Evolutionary conservation across 2,797 vertebrate genomes (phyloP), one percentile per base, ranked within the genome.

Genomic region (Brachymystax lenok): DNA sequence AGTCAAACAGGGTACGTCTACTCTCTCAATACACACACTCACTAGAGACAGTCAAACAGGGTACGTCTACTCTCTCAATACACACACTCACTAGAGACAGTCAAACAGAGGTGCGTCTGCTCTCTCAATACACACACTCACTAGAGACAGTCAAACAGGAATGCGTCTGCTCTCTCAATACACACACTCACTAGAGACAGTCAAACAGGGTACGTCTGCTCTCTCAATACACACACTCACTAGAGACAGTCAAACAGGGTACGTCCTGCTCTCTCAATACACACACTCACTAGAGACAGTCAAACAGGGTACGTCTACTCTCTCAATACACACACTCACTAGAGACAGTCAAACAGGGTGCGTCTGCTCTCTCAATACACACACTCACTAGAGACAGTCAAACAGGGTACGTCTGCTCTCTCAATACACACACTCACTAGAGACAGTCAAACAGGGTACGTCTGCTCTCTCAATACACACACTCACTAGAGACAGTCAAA

Each of bases 191-290:
- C 24, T 40, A 40, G 35, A 40, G 35, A 40, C 4, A 4, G 94
- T 98, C 68, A 97, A 96, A 86, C 97, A 99, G 96, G 97, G 97
- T 94, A 52, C 24, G 27, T 14, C 12, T 33, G 33, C 28, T 12
- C 40, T 12, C 40, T 12, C 40, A 46, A 74, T 30, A 61, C 35
- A 35, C 70, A 69, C 50, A 21, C 40, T 69, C 63, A 76, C 24
- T 40, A 40, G 35, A 40, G 35, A 40, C 4, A 4, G 94, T 98
- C 68, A 97, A 96, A 86, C 97, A 99, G 96, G 97, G 97, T 94
- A 52, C 24, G 27, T 14, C 12, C n/a, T 33, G 33, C 28, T 12
- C 40, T 12, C 40, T 12, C 40, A 46, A 74, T 30, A 61, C 35
- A 35, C 70, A 69, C 50, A 21, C 40, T 69, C 63, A 76, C 24